A percentile compares a stretch with the other conserved stretches of the same genome.
phyloP scores from a whole-genome alignment of 2,113 vertebrate species.

The Alligator mississippiensis region DNA sequence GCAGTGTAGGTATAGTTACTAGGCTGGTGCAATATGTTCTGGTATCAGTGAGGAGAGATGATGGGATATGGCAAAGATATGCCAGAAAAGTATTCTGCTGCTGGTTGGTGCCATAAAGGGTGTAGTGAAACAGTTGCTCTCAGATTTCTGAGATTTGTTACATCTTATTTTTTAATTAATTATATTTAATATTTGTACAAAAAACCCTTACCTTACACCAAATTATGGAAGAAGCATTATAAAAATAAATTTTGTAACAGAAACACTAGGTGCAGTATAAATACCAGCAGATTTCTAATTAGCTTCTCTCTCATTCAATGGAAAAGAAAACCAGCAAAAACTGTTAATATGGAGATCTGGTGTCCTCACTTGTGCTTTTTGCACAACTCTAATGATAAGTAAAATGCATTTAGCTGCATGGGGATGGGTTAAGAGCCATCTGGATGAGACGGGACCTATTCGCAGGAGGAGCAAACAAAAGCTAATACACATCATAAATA shows the following conservation, averaged over 20 bases:
- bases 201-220: neutral
- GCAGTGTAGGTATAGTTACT: rapidly evolving
- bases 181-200: neutral
- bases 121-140: neutral
- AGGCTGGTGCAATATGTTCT: neutral
- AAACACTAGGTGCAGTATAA: neutral
- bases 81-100: neutral
- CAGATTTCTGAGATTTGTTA: neutral
- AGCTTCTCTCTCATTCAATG: neutral
- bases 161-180: neutral
- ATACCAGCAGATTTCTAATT: neutral
- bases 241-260: neutral
- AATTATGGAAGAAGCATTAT: neutral
- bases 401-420: neutral
- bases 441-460: neutral
- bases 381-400: rapidly evolving
- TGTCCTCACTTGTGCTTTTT: rapidly evolving
- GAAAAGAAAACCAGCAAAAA: neutral
- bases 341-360: neutral
- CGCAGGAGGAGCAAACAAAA: neutral
- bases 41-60: neutral
- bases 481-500: neutral
- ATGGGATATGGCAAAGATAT: neutral
- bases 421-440: neutral
- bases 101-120: neutral